A percentile compares a stretch with the other conserved stretches of the same genome.
Conservation (phyloP, 2,113 vertebrate genomes). For the Lonchura striata region DNA sequence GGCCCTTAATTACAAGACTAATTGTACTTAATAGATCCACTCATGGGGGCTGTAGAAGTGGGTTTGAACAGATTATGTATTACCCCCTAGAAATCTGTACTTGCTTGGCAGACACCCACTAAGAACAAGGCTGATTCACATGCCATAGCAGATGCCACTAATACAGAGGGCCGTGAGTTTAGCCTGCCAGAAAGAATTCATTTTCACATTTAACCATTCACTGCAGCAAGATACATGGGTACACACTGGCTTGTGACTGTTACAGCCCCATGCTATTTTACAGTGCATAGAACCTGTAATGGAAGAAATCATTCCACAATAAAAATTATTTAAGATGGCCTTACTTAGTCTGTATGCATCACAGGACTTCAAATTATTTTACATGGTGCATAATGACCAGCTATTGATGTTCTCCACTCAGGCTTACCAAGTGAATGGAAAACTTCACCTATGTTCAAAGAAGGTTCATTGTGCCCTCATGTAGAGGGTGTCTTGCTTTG, state of each 20-base stretch:
- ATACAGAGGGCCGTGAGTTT: not conserved
- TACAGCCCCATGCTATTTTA: slow-evolving; percentile 59
- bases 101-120: not conserved
- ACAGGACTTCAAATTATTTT: slow-evolving; percentile 69
- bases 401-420: slow-evolving; percentile 60
- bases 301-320: slow-evolving; percentile 69
- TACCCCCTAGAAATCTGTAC: not conserved
- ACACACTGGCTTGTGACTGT: slow-evolving; percentile 54
- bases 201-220: slow-evolving; percentile 20
- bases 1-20: slow-evolving; percentile 32
- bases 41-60: not conserved
- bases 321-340: slow-evolving; percentile 70
- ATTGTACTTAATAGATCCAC: slow-evolving; percentile 23
- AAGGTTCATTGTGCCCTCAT: slow-evolving; percentile 6
- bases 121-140: not conserved
- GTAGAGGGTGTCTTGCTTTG: slow-evolving; percentile 27
- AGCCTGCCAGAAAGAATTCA: slow-evolving; percentile 37
- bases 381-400: slow-evolving; percentile 66
- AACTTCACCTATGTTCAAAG: slow-evolving; percentile 28
- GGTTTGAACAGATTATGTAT: not conserved
- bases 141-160: slow-evolving; percentile 27
- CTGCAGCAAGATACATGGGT: slow-evolving; percentile 53
- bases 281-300: slow-evolving; percentile 65
- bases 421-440: slow-evolving; percentile 53
- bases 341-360: slow-evolving; percentile 66